Conservation (phyloP, 1,140 invertebrate species). For the Camponotus pennsylvanicus region DNA sequence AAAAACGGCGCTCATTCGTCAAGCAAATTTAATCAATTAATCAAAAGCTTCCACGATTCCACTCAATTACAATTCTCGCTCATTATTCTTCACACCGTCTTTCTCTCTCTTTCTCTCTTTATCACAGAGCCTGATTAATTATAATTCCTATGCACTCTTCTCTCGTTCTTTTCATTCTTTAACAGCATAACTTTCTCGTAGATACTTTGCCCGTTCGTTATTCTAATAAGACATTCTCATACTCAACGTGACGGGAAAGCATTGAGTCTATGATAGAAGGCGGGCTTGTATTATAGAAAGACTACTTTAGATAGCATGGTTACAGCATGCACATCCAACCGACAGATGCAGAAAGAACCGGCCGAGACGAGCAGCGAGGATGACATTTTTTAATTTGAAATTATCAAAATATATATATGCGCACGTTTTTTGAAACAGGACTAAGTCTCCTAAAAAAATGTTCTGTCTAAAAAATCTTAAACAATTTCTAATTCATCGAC, state of each 20-base stretch:
- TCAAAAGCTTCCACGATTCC: conserved; percentile 35
- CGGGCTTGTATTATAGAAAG: conserved; percentile 52
- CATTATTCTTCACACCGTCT: conserved; percentile 29
- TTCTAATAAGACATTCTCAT: conserved; percentile 19
- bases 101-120: conserved; percentile 6
- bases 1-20: conserved; percentile 30
- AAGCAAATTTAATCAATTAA: conserved; percentile 38
- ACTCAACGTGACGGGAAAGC: conserved; percentile 3
- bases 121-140: conserved; percentile 5
- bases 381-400: conserved; percentile 17
- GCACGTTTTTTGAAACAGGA: conserved; percentile 29
- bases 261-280: conserved; percentile 26
- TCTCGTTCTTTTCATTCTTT: conserved; percentile 4
- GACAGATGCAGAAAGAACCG: conserved; percentile 31
- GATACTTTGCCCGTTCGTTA: conserved; percentile 10
- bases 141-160: background rate
- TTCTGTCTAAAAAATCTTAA: background rate
- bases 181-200: conserved; percentile 8
- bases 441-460: background rate
- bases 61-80: conserved; percentile 38
- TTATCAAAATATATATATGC: background rate
- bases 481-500: background rate
- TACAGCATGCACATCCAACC: conserved; percentile 44
- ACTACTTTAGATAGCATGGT: conserved; percentile 54
- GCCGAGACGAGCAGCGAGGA: conserved; percentile 1